Conservation (phyloP, 2,797 vertebrate genomes). For the Melanotaenia nigrans region DNA sequence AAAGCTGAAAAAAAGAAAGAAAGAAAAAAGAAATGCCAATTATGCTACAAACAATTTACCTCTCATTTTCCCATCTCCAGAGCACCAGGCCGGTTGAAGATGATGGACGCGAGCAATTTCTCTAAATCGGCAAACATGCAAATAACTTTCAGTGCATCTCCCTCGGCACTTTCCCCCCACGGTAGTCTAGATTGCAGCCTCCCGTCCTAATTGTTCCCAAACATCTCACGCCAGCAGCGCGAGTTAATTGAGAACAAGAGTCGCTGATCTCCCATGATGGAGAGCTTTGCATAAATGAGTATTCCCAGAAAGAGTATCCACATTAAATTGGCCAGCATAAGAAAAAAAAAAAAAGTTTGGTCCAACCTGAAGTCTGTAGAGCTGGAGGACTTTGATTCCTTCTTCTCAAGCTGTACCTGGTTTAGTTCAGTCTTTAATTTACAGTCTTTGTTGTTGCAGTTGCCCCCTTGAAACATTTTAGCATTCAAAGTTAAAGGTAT, state of each 20-base stretch:
- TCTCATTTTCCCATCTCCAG: conserved; percentile 63
- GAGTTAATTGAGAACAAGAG: conserved; percentile 69
- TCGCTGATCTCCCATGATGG: conserved; percentile 64
- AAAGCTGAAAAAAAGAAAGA: background rate
- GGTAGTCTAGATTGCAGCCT: conserved; percentile 68
- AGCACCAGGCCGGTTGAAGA: conserved; percentile 61
- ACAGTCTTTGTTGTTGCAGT: background rate
- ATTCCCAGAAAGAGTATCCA: conserved; percentile 45
- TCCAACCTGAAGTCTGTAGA: conserved; percentile 16
- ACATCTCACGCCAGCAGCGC: conserved; percentile 59
- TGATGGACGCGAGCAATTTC: conserved; percentile 78
- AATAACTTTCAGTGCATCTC: conserved; percentile 65
- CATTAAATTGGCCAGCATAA: conserved; percentile 31
- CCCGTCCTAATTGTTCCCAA: conserved; percentile 74
- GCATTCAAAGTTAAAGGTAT: background rate
- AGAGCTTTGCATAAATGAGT: conserved; percentile 51
- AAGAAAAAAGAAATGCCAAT: conserved; percentile 37
- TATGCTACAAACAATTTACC: conserved; percentile 70
- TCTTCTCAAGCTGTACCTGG: conserved; percentile 1
- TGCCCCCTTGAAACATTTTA: background rate
- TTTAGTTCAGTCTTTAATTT: conserved; percentile 8
- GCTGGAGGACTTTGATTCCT: background rate
- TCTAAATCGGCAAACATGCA: conserved; percentile 67
- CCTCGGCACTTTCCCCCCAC: conserved; percentile 48
- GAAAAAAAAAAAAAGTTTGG: conserved; percentile 12